Percentiles rank a stretch among this genome's conserved stretches.
Evolutionary conservation across 2,797 vertebrate species (phyloP).

Genomic region (Perodicticus potto): DNA sequence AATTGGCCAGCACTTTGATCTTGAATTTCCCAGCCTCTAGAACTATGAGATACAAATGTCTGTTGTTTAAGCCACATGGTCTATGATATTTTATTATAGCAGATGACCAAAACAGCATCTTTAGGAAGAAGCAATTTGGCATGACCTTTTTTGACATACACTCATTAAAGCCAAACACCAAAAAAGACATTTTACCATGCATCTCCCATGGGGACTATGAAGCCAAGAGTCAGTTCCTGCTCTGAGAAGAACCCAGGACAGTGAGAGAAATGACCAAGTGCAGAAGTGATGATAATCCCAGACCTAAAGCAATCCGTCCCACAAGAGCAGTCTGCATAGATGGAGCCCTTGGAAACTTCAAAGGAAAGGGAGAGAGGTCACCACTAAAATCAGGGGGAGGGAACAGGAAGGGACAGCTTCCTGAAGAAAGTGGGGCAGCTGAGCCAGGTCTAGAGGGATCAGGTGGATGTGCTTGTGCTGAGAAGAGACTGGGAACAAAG

Average conservation of each 20-base stretch:
- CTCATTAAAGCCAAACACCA: constrained; percentile 1
- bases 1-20: background rate
- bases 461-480: background rate
- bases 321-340: background rate
- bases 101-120: background rate
- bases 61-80: background rate
- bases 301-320: background rate
- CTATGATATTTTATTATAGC: background rate
- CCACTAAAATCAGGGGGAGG: background rate
- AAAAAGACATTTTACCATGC: background rate
- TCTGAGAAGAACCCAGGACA: background rate
- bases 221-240: background rate
- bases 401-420: background rate
- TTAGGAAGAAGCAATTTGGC: background rate
- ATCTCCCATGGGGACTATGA: background rate
- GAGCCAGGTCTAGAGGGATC: background rate
- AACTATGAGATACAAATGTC: background rate
- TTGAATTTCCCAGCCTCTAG: background rate
- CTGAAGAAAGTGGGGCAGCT: background rate
- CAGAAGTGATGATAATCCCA: background rate
- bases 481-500: background rate
- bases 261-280: background rate
- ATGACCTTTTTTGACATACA: background rate
- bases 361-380: background rate
- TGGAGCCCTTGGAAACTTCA: background rate